A percentile compares a stretch with the other conserved stretches of the same genome.
phyloP scores from a whole-genome alignment of 2,113 vertebrate species.

The Tyrannus savana region DNA sequence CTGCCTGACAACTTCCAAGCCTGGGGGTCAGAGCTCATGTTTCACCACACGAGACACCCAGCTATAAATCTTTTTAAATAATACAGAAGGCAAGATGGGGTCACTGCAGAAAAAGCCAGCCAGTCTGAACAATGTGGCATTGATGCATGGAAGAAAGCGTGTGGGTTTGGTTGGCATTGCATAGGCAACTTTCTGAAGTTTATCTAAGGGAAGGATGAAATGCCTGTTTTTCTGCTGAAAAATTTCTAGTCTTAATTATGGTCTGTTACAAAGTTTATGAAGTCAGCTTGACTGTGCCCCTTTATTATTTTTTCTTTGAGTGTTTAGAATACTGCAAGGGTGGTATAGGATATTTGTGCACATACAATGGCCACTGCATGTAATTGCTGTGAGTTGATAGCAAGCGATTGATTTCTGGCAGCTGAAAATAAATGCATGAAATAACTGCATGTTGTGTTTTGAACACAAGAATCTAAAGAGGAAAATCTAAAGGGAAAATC shows the following conservation, averaged over 20 bases:
- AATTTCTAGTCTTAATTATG: conserved; percentile 6
- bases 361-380: not conserved
- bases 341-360: not conserved
- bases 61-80: conserved; percentile 98
- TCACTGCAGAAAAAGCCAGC: conserved; percentile 89
- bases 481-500: not conserved
- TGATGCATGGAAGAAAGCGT: conserved; percentile 85
- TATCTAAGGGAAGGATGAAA: not conserved
- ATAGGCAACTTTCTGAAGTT: not conserved
- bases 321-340: not conserved
- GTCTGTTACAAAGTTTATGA: conserved; percentile 27
- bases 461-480: not conserved
- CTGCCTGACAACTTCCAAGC: conserved; percentile 81
- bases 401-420: not conserved
- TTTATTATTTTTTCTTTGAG: conserved; percentile 20
- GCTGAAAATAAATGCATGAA: not conserved
- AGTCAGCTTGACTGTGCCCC: not conserved
- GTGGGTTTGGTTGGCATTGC: conserved; percentile 54
- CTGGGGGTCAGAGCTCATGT: conserved; percentile 89
- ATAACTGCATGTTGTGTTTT: not conserved
- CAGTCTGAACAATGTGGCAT: conserved; percentile 91
- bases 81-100: conserved; percentile 87
- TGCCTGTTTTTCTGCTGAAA: not conserved
- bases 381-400: not conserved
- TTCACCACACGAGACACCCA: conserved; percentile 86